phyloP scores from a whole-genome alignment of 2,113 vertebrate genomes.

The Perca fluviatilis region DNA sequence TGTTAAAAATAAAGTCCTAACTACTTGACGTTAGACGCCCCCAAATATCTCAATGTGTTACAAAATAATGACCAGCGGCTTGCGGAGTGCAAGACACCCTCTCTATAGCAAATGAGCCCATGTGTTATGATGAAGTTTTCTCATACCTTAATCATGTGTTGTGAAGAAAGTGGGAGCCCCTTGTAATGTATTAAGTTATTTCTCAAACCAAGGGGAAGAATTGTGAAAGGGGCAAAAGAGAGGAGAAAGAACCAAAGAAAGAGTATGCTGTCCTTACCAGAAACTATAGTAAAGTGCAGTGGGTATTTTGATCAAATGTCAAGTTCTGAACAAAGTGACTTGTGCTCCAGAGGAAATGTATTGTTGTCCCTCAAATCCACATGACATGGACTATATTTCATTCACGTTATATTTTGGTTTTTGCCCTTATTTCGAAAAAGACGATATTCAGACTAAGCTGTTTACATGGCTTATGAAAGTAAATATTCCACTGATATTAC shows the following conservation, averaged over 20 bases:
- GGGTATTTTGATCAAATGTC: neutral
- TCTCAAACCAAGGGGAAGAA: neutral
- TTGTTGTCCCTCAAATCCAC: neutral
- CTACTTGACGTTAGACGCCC: constrained; percentile 65
- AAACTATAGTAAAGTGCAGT: neutral
- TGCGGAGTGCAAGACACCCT: constrained; percentile 35
- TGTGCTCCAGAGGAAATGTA: neutral
- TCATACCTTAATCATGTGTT: constrained; percentile 61
- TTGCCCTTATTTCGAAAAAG: no score
- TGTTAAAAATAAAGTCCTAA: constrained; percentile 79
- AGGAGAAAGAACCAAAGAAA: neutral
- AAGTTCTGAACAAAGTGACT: neutral
- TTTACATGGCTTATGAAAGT: no score
- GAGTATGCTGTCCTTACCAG: neutral
- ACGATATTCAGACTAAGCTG: no score
- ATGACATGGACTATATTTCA: no score
- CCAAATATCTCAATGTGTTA: constrained; percentile 77
- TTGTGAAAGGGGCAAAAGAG: neutral
- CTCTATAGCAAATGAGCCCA: constrained; percentile 51
- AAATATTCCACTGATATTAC: no score
- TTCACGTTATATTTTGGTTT: no score
- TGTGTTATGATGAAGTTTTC: constrained; percentile 60
- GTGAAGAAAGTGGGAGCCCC: constrained; percentile 29
- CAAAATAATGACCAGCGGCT: constrained; percentile 77
- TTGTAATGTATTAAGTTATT: constrained; percentile 8